Percentiles rank a stretch among this genome's conserved stretches.
Conservation (phyloP, 2,113 vertebrate species). For the Jaculus jaculus region DNA sequence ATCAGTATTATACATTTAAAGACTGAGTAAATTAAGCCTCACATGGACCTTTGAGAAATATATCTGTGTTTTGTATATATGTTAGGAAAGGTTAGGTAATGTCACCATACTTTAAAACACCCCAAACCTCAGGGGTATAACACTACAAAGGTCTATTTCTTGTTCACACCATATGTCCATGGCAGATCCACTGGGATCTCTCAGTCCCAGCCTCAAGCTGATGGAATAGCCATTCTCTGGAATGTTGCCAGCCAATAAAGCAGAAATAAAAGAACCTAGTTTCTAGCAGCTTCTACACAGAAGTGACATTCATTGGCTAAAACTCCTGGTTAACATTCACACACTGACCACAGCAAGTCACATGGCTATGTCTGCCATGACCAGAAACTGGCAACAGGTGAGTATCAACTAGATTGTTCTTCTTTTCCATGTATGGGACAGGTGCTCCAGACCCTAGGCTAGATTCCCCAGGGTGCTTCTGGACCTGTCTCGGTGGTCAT, state of each 20-base stretch:
- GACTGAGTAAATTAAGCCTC: not conserved
- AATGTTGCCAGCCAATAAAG: not conserved
- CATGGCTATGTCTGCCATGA: accelerated
- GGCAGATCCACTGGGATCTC: not conserved
- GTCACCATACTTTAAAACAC: not conserved
- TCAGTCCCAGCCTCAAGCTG: not conserved
- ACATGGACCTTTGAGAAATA: not conserved
- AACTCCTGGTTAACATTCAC: not conserved
- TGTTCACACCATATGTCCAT: not conserved
- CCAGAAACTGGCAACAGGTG: not conserved
- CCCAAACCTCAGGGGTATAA: not conserved
- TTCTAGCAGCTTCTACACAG: not conserved
- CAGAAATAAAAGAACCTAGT: not conserved
- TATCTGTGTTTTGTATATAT: not conserved
- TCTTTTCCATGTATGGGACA: too few relatives aligned
- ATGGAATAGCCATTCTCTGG: not conserved
- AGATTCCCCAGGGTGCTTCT: not conserved
- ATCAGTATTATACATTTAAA: not conserved
- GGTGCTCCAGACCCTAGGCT: too few relatives aligned
- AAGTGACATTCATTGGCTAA: not conserved
- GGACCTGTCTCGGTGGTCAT: not conserved
- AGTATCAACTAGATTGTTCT: not conserved
- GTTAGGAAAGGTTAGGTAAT: not conserved
- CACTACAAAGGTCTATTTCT: conserved; percentile 40
- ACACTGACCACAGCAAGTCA: not conserved